phyloP scores from a whole-genome alignment of 2,888 invertebrate genomes.

The Parnassius smintheus region DNA sequence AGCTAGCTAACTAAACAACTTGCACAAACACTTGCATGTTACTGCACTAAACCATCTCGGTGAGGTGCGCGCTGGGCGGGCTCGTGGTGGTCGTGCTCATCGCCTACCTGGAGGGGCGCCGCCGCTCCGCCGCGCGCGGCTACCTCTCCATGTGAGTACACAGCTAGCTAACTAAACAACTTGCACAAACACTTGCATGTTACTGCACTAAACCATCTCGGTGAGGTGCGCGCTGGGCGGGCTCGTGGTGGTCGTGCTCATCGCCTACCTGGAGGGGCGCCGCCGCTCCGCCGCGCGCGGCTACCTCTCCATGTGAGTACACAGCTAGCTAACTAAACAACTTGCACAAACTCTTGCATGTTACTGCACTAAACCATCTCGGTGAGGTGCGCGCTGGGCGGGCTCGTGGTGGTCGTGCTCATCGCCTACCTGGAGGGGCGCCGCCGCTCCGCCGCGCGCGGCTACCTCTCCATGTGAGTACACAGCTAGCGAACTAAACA shows the following conservation, averaged over 20 bases:
- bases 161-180: too few species aligned
- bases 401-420: conserved; percentile 93
- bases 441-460: conserved; percentile 89
- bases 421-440: conserved; percentile 96
- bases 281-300: conserved; percentile 90
- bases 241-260: conserved; percentile 86
- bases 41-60: too few species aligned
- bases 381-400: conserved; percentile 97
- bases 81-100: conserved; percentile 88
- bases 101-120: conserved; percentile 95
- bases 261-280: conserved; percentile 96
- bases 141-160: conserved; percentile 89
- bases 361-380: conserved; percentile 84
- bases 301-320: conserved; percentile 89
- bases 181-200: too few species aligned
- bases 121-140: conserved; percentile 90
- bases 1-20: not conserved
- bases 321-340: too few species aligned
- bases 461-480: conserved; percentile 91
- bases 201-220: too few species aligned
- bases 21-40: too few species aligned
- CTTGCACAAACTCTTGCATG: too few species aligned
- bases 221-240: conserved; percentile 49
- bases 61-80: too few species aligned
- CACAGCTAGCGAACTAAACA: too few species aligned